Base-by-base conservation (phyloP, 2,113 vertebrate genomes). In the Saguinus imperator region DNA sequence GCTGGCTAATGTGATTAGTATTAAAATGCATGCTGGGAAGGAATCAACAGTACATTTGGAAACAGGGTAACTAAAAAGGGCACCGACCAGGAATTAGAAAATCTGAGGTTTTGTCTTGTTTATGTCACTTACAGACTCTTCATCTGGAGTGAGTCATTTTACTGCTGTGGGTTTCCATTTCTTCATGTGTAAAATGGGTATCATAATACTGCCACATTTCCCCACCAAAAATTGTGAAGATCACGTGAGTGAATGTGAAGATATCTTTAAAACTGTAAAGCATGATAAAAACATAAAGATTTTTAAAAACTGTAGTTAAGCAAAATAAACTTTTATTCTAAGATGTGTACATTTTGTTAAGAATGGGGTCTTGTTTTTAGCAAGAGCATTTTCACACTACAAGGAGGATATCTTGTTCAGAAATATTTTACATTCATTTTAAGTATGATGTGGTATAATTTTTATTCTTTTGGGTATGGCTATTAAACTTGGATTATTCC, bases 331-430 rank as follows among this genome's bases (percentile, higher is more conserved):
- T 97, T 95, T 95, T 86, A 29, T 58, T 72, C 17, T 91, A 29
- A 92, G 81, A 80, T 85, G 80, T 97, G 77, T 73, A 96, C 77
- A 87, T 95, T 95, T 96, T 79, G 43, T 91, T 98, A 68, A 97
- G 72, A 80, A 96, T 27, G 93, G 37, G 91, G 72, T 84, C 32
- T 93, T 94, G 50, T 50, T 87, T 97, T 94, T 85, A 92, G 35
- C 68, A 96, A 98, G 95, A 97, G 92, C 68, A 96, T 96, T 95
- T 98, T 98, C 92, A 96, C 94, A 97, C 91, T 88, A 94, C 92
- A 98, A 88, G 72, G 85, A 98, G 97, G 91, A 97, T 96, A 96
- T 79, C 17, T 87, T 97, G 87, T 96, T 98, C 83, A 82, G 88
- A 98, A 98, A 97, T 91, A 97, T 57, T 94, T 98, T 95, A 90